A percentile compares a stretch with the other conserved stretches of the same genome.
These are phyloP conservation scores for Fragum fragum DNA, from an alignment of 2,888 invertebrate genomes.

Conservation along the genomic window DNA sequence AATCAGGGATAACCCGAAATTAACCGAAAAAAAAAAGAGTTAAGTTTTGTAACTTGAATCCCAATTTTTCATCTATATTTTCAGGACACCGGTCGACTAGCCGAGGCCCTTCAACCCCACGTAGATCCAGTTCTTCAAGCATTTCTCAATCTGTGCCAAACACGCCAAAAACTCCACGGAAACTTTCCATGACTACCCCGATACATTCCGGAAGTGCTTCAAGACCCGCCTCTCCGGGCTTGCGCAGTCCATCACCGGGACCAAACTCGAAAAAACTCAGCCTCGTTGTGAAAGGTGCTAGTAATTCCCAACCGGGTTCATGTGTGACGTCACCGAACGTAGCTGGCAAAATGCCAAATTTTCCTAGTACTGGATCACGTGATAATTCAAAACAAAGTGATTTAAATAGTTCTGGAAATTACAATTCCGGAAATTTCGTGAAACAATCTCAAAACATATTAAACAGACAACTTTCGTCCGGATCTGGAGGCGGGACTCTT, in stretches of 20 bases:
- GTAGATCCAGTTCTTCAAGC: conserved; percentile 64
- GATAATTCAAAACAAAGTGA: conserved; percentile 48
- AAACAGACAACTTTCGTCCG: conserved; percentile 44
- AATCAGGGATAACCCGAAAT: too few relatives aligned
- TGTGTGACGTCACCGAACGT: conserved; percentile 52
- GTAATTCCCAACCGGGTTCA: conserved; percentile 56
- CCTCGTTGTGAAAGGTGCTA: conserved; percentile 42
- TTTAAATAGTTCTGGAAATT: conserved; percentile 47
- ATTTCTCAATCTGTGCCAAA: conserved; percentile 65
- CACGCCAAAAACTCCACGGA: conserved; percentile 67
- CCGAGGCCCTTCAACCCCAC: conserved; percentile 51
- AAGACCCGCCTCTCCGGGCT: conserved; percentile 68
- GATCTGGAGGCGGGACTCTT: conserved; percentile 41
- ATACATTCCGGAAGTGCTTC: conserved; percentile 51
- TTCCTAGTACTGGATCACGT: conserved; percentile 33
- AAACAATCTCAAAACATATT: conserved; percentile 56
- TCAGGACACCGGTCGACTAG: conserved; percentile 66
- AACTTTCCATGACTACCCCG: conserved; percentile 62
- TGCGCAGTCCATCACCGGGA: conserved; percentile 75
- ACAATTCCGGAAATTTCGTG: conserved; percentile 51
- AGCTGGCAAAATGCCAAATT: conserved; percentile 19
- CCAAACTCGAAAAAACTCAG: conserved; percentile 57
- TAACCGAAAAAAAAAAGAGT: too few relatives aligned
- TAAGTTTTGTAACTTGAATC: too few relatives aligned
- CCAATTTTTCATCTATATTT: conserved; percentile 9